Evolutionary conservation across 2,888 invertebrate genomes (phyloP).

Genomic region (Keiferia lycopersicella): DNA sequence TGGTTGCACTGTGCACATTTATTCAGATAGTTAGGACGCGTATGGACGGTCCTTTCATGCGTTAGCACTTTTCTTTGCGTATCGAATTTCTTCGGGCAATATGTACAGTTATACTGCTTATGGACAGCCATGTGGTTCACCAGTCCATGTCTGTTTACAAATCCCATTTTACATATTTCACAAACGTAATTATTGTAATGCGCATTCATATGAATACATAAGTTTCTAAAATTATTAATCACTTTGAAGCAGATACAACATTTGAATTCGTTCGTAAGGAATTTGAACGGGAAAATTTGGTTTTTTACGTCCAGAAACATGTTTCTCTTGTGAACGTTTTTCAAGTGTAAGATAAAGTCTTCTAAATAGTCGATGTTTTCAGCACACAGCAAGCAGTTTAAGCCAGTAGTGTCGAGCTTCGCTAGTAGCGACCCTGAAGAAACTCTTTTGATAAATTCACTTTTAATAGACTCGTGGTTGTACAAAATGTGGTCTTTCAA

Average conservation of each 20-base stretch:
- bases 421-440: slow-evolving; percentile 40
- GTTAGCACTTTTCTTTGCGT: slow-evolving; percentile 34
- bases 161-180: slow-evolving; percentile 49
- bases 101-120: slow-evolving; percentile 42
- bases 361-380: slow-evolving; percentile 43
- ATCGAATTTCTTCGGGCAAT: slow-evolving; percentile 56
- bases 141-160: slow-evolving; percentile 43
- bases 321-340: slow-evolving; percentile 41
- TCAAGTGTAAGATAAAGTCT: slow-evolving; percentile 47
- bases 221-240: slow-evolving; percentile 44
- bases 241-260: slow-evolving; percentile 52
- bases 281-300: slow-evolving; percentile 59
- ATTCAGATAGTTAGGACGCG: slow-evolving; percentile 32
- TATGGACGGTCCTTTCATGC: slow-evolving; percentile 27
- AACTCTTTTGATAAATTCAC: slow-evolving; percentile 39
- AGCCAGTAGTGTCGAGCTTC: slow-evolving; percentile 56
- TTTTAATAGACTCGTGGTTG: slow-evolving; percentile 34
- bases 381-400: slow-evolving; percentile 53
- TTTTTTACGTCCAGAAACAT: slow-evolving; percentile 53
- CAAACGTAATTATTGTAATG: slow-evolving; percentile 57
- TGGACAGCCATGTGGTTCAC: slow-evolving; percentile 35
- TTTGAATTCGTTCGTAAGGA: slow-evolving; percentile 42
- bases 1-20: slow-evolving; percentile 40
- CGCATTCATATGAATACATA: slow-evolving; percentile 54
- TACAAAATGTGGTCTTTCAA: slow-evolving; percentile 50